Evolutionary conservation across 2,888 invertebrate species (phyloP).

Genomic region (Ormyrus pomaceus): DNA sequence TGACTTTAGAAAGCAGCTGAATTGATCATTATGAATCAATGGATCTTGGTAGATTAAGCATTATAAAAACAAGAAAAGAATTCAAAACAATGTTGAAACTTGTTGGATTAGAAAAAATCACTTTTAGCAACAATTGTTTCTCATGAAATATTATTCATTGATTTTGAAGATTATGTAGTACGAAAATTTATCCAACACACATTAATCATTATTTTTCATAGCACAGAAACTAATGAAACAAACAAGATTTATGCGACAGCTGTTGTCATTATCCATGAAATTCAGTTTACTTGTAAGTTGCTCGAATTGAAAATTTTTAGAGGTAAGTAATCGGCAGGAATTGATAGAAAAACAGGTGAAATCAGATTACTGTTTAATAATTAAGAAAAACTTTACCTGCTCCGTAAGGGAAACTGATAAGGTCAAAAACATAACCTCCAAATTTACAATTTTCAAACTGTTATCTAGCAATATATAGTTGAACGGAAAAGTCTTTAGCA

Average conservation of each 20-base stretch:
- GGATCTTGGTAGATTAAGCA: too few relatives aligned
- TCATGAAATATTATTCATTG: too few relatives aligned
- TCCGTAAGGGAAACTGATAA: constrained; percentile 10
- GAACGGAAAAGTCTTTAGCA: too few relatives aligned
- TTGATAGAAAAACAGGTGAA: not conserved
- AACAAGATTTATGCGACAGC: constrained; percentile 19
- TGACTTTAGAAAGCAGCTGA: too few relatives aligned
- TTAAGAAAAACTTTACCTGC: constrained; percentile 10
- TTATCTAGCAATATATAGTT: too few relatives aligned
- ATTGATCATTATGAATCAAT: too few relatives aligned
- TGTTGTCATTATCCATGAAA: constrained; percentile 10
- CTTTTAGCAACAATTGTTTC: too few relatives aligned
- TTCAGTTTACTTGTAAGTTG: not conserved
- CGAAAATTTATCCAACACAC: not conserved
- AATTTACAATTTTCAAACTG: not conserved
- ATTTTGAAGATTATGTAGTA: not conserved
- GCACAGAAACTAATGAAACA: constrained; percentile 4
- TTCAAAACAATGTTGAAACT: too few relatives aligned
- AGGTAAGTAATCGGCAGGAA: not conserved
- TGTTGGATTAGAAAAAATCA: too few relatives aligned
- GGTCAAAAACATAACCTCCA: constrained; percentile 48
- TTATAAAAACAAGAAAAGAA: too few relatives aligned
- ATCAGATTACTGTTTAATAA: not conserved
- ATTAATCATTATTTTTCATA: not conserved
- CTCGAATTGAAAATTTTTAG: too few relatives aligned